Base-by-base conservation (phyloP, 2,797 vertebrate species). In the Mormyrus proboscirostris region DNA sequence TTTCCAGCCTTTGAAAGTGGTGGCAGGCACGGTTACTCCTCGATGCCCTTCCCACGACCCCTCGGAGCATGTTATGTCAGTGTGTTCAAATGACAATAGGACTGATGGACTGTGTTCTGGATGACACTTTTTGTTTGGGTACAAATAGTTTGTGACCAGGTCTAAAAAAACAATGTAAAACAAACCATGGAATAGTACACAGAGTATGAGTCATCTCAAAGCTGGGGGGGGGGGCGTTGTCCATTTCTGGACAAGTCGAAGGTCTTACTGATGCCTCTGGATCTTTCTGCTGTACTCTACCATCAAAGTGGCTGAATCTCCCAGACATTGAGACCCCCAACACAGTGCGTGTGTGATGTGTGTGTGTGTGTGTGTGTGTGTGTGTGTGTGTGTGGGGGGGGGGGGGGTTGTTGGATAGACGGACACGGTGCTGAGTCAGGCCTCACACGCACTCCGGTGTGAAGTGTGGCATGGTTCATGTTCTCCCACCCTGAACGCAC, bases 111-210 rank as follows among this genome's bases (percentile, higher is more conserved):
- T 79, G 73, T 44, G 73, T 41, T 79, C 33, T 79, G 73, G 12
- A 8, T 0, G 38, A n/a, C 73, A 79, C 38, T 44, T 41, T 79
- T 79, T 79, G 73, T 79, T 79, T 79, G 73, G 38, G 73, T 44
- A 79, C 14, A 79, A n/a, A 79, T 16, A 44, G 38, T 79, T 79
- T 79, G 73, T 79, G 73, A 79, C 38, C 38, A 79, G 73, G 92
- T 92, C 88, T 88, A 87, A 92, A 90, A 91, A 94, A 92, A 91
- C 59, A 88, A 49, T 25, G 47, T 90, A 93, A 94, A 94, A 94
- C 93, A 95, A 93, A 93, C 94, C 91, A 91, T 92, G 93, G 94
- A 95, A 96, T 96, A 95, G 94, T 93, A 82, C 90, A 91, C 91
- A 89, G 73, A 84, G n/a, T 22, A 25, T 84, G 79, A 83, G 82